Evolutionary conservation across 2,113 vertebrate genomes (phyloP).

Genomic region (Macaca mulatta): DNA sequence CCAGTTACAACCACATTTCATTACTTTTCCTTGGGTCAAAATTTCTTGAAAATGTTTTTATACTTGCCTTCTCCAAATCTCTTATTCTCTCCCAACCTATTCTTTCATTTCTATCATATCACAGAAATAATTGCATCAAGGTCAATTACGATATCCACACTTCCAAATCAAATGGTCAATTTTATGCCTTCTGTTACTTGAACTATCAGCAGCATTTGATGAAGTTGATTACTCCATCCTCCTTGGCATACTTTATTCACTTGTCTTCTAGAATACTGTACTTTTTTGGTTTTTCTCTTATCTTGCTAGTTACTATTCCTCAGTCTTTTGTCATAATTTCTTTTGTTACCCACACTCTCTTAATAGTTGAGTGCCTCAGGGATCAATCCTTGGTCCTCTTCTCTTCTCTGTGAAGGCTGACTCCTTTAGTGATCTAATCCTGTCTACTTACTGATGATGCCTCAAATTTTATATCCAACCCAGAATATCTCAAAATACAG

Average conservation of each 20-base stretch:
- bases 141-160: not conserved
- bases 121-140: not conserved
- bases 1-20: not conserved
- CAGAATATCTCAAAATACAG: not conserved
- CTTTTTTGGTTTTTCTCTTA: not conserved
- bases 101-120: not conserved
- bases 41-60: not conserved
- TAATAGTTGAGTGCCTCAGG: not conserved
- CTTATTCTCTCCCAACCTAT: not conserved
- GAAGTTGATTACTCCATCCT: not conserved
- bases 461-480: not conserved
- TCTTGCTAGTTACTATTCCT: not conserved
- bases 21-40: not conserved
- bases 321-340: not conserved
- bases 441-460: not conserved
- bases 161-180: not conserved
- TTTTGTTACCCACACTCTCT: not conserved
- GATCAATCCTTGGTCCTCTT: not conserved
- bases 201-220: not conserved
- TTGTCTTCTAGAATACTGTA: not conserved
- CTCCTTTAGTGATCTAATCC: not conserved
- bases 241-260: not conserved
- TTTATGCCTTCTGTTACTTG: not conserved
- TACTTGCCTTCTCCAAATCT: not conserved
- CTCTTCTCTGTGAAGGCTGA: not conserved